Conservation (phyloP, 2,797 vertebrate species). For the Lagocephalus sceleratus region DNA sequence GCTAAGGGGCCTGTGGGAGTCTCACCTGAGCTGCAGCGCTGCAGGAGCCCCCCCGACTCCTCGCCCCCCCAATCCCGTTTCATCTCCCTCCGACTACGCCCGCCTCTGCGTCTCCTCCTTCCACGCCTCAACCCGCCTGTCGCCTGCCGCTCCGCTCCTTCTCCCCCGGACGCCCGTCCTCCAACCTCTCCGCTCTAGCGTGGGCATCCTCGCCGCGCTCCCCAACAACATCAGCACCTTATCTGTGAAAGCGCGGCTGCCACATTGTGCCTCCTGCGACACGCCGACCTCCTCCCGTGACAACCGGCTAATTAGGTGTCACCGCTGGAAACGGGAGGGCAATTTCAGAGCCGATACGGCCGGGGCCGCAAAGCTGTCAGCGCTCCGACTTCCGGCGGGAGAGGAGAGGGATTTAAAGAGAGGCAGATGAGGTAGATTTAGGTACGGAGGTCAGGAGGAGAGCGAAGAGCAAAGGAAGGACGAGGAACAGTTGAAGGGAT, state of each 20-base stretch:
- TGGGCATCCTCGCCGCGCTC: constrained; percentile 27
- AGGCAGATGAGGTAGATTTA: constrained; percentile 46
- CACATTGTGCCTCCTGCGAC: constrained; percentile 16
- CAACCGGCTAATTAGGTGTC: constrained; percentile 70
- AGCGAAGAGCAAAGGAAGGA: constrained; percentile 30
- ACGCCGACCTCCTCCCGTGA: constrained; percentile 50
- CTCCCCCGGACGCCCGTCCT: constrained; percentile 16
- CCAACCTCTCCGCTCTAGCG: constrained; percentile 9
- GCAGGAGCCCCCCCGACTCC: constrained; percentile 38
- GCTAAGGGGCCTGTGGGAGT: constrained; percentile 24
- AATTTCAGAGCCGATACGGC: constrained; percentile 43
- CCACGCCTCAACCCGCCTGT: constrained; percentile 49
- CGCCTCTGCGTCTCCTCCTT: constrained; percentile 21
- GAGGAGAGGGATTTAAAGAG: constrained; percentile 27
- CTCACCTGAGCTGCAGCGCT: constrained; percentile 53
- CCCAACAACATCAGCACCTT: constrained; percentile 39
- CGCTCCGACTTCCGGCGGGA: constrained; percentile 32
- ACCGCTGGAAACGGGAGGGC: constrained; percentile 49
- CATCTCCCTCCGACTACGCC: constrained; percentile 25
- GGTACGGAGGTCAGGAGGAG: constrained; percentile 42
- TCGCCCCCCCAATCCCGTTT: constrained; percentile 38
- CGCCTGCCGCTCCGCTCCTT: constrained; percentile 37
- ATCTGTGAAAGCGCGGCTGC: constrained; percentile 46
- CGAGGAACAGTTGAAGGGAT: constrained; percentile 35
- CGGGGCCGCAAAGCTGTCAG: constrained; percentile 55